Conservation (phyloP, 2,797 vertebrate species). For the Alosa sapidissima region DNA sequence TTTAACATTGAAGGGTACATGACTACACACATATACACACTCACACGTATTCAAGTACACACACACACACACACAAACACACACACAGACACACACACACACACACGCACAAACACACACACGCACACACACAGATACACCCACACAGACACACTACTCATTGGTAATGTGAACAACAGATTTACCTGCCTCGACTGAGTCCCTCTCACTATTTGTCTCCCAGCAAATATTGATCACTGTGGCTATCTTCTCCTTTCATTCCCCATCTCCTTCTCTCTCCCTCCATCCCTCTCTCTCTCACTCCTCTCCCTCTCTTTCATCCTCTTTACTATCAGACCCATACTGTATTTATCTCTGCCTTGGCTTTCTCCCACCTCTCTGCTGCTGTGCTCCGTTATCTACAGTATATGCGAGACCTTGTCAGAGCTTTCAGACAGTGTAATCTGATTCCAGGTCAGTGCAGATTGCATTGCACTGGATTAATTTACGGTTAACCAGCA, state of each 20-base stretch:
- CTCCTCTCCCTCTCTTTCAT: constrained; percentile 14
- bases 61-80: not conserved
- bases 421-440: constrained; percentile 63
- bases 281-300: not conserved
- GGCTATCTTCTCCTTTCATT: constrained; percentile 32
- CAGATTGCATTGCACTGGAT: constrained; percentile 61
- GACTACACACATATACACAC: constrained; percentile 42
- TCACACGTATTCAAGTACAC: constrained; percentile 14
- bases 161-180: constrained; percentile 44
- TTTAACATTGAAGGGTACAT: constrained; percentile 13
- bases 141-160: constrained; percentile 26
- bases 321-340: constrained; percentile 38
- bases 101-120: not conserved
- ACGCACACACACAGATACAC: not conserved
- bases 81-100: constrained; percentile 47
- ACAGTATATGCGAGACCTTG: constrained; percentile 65
- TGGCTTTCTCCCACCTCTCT: constrained; percentile 37
- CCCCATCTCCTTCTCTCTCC: not conserved
- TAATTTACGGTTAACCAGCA: constrained; percentile 70
- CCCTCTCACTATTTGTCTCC: constrained; percentile 45
- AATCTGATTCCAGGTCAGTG: constrained; percentile 63
- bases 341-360: constrained; percentile 47
- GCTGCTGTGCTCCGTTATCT: constrained; percentile 59
- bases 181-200: constrained; percentile 47
- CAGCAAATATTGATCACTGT: constrained; percentile 49